Evolutionary conservation across 37 sponge, comb jelly and placozoan species (phyloP).

Genomic region (Oopsacas minuta): DNA sequence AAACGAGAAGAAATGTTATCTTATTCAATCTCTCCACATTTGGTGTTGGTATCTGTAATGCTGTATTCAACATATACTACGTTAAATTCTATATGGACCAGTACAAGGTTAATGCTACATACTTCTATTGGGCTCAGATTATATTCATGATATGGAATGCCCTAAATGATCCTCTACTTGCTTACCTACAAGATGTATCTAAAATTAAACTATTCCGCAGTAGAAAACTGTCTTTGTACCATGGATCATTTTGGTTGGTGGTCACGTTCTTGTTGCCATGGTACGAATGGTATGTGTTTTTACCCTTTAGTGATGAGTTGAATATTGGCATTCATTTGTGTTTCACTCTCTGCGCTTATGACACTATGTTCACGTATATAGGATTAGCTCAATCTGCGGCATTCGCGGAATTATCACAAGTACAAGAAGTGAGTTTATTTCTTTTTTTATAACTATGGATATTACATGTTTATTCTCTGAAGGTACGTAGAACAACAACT

Average conservation of each 20-base stretch:
- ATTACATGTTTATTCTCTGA: not conserved
- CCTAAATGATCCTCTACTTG: slow-evolving; percentile 31
- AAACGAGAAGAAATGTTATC: not conserved
- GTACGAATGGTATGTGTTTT: not conserved
- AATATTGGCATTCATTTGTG: slow-evolving; percentile 24
- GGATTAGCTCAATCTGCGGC: slow-evolving; percentile 30
- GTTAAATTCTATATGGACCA: slow-evolving; percentile 24
- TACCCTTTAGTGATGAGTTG: not conserved
- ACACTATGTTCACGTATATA: slow-evolving; percentile 37
- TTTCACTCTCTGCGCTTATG: slow-evolving; percentile 23
- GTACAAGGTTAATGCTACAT: slow-evolving; percentile 18
- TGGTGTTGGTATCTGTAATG: slow-evolving; percentile 23
- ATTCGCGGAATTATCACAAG: slow-evolving; percentile 25
- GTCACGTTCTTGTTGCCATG: not conserved
- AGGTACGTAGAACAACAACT: not conserved
- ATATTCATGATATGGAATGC: slow-evolving; percentile 31
- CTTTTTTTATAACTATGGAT: slow-evolving; percentile 20
- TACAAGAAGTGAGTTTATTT: not conserved
- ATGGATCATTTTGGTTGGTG: not conserved
- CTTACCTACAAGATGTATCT: slow-evolving; percentile 25
- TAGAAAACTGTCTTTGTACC: not conserved
- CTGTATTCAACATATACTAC: slow-evolving; percentile 32
- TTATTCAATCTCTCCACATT: slow-evolving; percentile 13
- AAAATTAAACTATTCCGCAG: not conserved
- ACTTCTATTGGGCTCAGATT: slow-evolving; percentile 25